Percentiles rank a stretch among this genome's conserved stretches.
These are phyloP conservation scores for Alectura lathami DNA, from an alignment of 2,113 vertebrate genomes.

Conservation along the genomic window DNA sequence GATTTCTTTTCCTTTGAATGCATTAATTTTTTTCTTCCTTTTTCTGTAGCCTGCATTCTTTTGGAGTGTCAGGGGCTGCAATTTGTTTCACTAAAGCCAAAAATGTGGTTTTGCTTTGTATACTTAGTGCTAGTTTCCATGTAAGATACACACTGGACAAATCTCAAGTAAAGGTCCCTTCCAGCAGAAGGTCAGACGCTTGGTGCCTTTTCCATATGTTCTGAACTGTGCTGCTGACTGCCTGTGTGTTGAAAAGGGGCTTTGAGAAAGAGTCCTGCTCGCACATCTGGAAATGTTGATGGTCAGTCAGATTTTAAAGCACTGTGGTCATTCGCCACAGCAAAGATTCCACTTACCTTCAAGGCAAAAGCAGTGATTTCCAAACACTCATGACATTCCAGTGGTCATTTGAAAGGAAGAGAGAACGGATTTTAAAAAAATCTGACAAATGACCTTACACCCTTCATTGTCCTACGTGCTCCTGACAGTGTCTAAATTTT, in stretches of 20 bases:
- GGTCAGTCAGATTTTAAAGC: slow-evolving; percentile 59
- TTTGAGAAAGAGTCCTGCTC: slow-evolving; percentile 49
- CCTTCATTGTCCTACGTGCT: slow-evolving; percentile 1
- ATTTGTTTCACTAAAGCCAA: slow-evolving; percentile 28
- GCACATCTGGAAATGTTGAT: slow-evolving; percentile 77
- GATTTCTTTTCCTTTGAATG: slow-evolving; percentile 16
- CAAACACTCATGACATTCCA: slow-evolving; percentile 39
- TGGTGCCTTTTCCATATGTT: slow-evolving; percentile 67
- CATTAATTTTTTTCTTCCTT: background rate
- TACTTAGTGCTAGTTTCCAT: slow-evolving; percentile 56
- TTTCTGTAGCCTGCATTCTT: slow-evolving; percentile 44
- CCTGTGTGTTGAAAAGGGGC: slow-evolving; percentile 22
- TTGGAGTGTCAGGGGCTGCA: slow-evolving; percentile 14
- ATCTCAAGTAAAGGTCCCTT: slow-evolving; percentile 56
- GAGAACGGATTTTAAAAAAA: background rate
- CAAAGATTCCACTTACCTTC: slow-evolving; percentile 47
- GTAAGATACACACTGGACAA: slow-evolving; percentile 41
- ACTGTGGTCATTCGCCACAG: slow-evolving; percentile 53
- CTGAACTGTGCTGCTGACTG: background rate
- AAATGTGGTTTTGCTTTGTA: slow-evolving; percentile 48
- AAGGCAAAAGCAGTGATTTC: slow-evolving; percentile 53
- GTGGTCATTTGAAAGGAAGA: slow-evolving; percentile 26
- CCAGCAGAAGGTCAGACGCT: slow-evolving; percentile 38
- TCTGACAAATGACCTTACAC: slow-evolving; percentile 18
- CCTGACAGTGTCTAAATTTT: background rate